Evolutionary conservation across 1,140 invertebrate genomes (phyloP), one percentile per base, ranked within the genome.

Genomic region (Drosophila truncata): DNA sequence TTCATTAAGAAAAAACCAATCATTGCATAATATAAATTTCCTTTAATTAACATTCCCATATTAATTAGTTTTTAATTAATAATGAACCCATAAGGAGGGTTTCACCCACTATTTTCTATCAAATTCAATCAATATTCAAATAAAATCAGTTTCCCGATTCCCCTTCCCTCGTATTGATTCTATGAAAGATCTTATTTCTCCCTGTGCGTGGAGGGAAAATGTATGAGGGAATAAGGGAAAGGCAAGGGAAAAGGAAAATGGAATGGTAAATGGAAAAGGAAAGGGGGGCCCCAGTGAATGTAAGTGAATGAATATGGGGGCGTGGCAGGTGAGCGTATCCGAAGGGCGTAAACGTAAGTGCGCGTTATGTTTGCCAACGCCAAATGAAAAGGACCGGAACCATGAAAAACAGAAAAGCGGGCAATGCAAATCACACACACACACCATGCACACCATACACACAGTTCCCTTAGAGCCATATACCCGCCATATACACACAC

Each of bases 351-450:
- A 59, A 72, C 42, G 69, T 72, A 72, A 72, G 69, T 72, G 69
- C 44, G 69, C 69, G 69, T 72, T 72, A 72, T 72, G 69, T 72
- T 72, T 72, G 69, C 73, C 49, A 67, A 77, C 73, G 62, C 55
- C 66, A 72, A 72, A 72, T 59, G 69, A 72, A 78, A 77, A 77
- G 73, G 54, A 54, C 63, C 61, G 74, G 33, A 54, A 78, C 47
- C 55, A 65, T 78, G 64, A 61, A 78, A 77, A 60, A 44, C 63
- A 60, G 55, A 69, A 74, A 57, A 49, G 31, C 63, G 60, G 70
- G 57, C 66, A 66, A 88, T 76, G 76, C 66, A 83, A 80, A 88
- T 78, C 63, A 64, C 64, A 80, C 33, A 52, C 57, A 55, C 27
- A 29, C 41, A 33, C 25, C 41, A 33, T 18, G 18, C 27, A 27